These are phyloP conservation scores for Antigone vipio DNA, from an alignment of 2,113 vertebrate genomes.

Conservation along the genomic window DNA sequence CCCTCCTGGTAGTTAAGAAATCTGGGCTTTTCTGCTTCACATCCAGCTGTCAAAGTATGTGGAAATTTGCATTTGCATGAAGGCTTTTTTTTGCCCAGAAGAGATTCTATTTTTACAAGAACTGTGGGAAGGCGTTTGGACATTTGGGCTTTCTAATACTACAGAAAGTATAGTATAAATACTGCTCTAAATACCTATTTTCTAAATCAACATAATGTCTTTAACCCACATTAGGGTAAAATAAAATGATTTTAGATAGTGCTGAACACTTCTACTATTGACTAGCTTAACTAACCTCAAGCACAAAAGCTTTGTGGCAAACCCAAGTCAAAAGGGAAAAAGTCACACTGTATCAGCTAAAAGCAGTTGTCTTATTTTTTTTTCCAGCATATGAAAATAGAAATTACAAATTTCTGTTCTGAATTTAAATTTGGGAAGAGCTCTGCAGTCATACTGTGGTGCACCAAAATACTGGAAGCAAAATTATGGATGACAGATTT, in stretches of 20 bases:
- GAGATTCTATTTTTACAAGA: conserved; percentile 37
- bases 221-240: conserved; percentile 1
- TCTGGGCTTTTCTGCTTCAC: not conserved
- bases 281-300: not conserved
- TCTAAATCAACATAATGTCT: not conserved
- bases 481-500: not conserved
- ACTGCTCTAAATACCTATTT: conserved; percentile 24
- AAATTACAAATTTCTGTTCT: not conserved
- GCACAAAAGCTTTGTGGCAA: not conserved
- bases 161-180: not conserved
- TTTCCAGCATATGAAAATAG: not conserved
- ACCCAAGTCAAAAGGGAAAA: not conserved
- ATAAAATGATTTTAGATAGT: not conserved
- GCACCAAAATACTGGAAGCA: not conserved
- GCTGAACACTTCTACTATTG: not conserved
- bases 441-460: not conserved
- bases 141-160: conserved; percentile 8
- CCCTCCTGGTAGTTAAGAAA: not conserved
- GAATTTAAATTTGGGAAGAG: not conserved
- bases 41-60: not conserved
- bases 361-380: not conserved
- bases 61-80: conserved; percentile 21
- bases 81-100: not conserved
- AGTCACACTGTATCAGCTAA: not conserved
- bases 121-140: conserved; percentile 22